Percentiles rank a stretch among this genome's conserved stretches.
These are phyloP conservation scores for Pasiphila rectangulata DNA, from an alignment of 2,888 invertebrate genomes.

Conservation along the genomic window DNA sequence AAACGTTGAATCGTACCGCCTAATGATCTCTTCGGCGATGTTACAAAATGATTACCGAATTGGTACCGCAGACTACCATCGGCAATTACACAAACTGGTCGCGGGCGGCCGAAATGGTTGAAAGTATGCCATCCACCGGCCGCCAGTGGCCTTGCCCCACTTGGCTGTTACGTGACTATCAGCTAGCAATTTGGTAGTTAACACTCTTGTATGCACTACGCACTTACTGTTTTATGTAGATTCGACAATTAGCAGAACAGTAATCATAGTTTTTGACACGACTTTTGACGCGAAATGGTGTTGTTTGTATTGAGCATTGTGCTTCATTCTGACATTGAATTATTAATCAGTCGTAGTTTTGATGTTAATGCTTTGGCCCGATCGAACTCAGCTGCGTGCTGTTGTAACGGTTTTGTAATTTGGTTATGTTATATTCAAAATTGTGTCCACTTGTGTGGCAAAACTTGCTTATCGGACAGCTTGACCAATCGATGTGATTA, in stretches of 20 bases:
- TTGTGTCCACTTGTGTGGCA: constrained; percentile 11
- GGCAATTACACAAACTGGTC: constrained; percentile 45
- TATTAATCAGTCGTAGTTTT: neutral
- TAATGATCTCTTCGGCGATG: constrained; percentile 34
- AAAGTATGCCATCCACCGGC: constrained; percentile 60
- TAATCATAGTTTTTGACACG: neutral
- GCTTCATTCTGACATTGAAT: constrained; percentile 11
- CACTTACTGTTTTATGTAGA: constrained; percentile 18
- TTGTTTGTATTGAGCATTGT: constrained; percentile 1
- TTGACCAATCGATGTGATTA: constrained; percentile 4
- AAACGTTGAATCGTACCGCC: constrained; percentile 18
- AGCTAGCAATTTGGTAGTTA: constrained; percentile 19
- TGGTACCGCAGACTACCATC: constrained; percentile 30
- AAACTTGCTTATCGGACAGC: constrained; percentile 22
- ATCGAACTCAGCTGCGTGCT: neutral
- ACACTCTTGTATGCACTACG: constrained; percentile 14
- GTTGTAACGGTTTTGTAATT: constrained; percentile 15
- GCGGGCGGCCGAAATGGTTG: constrained; percentile 42
- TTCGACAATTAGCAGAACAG: constrained; percentile 10
- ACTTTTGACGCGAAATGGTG: neutral
- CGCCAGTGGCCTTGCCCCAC: constrained; percentile 62
- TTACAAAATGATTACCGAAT: constrained; percentile 40
- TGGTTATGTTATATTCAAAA: constrained; percentile 15
- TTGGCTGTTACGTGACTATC: constrained; percentile 31
- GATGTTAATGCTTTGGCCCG: neutral